A percentile compares a stretch with the other conserved stretches of the same genome.
phyloP scores from a whole-genome alignment of 2,888 invertebrate genomes.

The Himalopsyche kuldschensis region DNA sequence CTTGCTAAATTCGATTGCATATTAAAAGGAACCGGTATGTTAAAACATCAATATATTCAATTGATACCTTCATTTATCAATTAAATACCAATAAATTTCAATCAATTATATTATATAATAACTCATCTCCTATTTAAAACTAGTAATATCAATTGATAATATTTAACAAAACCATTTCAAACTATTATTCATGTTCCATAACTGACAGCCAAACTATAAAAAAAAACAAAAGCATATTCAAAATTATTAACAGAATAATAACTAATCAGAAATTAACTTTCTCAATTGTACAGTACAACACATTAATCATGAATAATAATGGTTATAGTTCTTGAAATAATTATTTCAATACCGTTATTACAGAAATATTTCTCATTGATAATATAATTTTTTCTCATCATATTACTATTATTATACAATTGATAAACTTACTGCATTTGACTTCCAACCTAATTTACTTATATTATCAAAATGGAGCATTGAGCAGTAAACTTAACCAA shows the following conservation, averaged over 20 bases:
- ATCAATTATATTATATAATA: neutral
- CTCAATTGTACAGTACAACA: neutral
- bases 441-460: neutral
- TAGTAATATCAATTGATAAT: neutral
- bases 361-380: neutral
- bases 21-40: slow-evolving; percentile 77
- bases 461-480: neutral
- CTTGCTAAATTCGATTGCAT: slow-evolving; percentile 99
- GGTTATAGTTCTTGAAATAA: neutral
- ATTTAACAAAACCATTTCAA: neutral
- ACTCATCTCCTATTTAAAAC: neutral
- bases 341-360: neutral
- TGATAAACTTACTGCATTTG: neutral
- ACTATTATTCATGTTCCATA: neutral
- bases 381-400: neutral
- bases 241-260: neutral
- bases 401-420: neutral
- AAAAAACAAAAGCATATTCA: neutral
- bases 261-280: neutral
- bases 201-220: neutral
- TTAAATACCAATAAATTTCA: too few relatives aligned
- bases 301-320: neutral
- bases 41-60: neutral
- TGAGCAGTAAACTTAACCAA: neutral
- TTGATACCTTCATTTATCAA: too few relatives aligned